Base-by-base conservation (phyloP, 2,888 invertebrate genomes). In the Phyto melanocephala region DNA sequence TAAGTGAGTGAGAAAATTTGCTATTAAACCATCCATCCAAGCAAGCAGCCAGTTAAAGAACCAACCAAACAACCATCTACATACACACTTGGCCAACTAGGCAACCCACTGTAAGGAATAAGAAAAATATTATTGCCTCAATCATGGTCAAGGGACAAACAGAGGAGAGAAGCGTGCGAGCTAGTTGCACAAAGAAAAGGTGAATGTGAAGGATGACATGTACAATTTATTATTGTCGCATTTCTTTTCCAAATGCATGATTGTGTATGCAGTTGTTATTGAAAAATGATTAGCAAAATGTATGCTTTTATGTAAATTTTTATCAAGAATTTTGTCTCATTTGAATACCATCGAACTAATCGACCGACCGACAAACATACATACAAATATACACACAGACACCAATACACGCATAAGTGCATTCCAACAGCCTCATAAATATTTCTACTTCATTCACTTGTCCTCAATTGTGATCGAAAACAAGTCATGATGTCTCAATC, bases 1-100 rank as follows among this genome's bases (percentile, higher is more conserved):
- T 87, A 87, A 88, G 88, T 88, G 88, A 88, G 88, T 82, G 82
- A 82, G 82, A 82, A 82, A 82, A 82, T 82, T 82, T 82, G 82
- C 82, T 79, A 82, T 82, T 82, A 79, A 82, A 80, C 63, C 71
- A 78, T 83, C 74, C 77, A 83, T 81, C 74, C 81, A 81, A 65
- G 45, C 75, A 75, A 13, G 13, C 52, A 79, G 28, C 35, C 24
- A 79, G n/a, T 28, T 6, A 28, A 28, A 28, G 28, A 28, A 8
- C 22, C 35, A 52, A 62, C 11, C 52, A 75, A 20, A 40, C 37
- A 60, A 8, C 28, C 47, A 77, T n/a, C 17, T n/a, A n/a, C 62
- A 80, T 33, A 62, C 35, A 72, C 28, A 72, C 15, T 35, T 71
- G 28, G 54, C 11, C 62, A 72, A 22, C 47, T 62, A 33, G 52